Conservation (phyloP, 2,113 vertebrate genomes). For the Podarcis muralis region DNA sequence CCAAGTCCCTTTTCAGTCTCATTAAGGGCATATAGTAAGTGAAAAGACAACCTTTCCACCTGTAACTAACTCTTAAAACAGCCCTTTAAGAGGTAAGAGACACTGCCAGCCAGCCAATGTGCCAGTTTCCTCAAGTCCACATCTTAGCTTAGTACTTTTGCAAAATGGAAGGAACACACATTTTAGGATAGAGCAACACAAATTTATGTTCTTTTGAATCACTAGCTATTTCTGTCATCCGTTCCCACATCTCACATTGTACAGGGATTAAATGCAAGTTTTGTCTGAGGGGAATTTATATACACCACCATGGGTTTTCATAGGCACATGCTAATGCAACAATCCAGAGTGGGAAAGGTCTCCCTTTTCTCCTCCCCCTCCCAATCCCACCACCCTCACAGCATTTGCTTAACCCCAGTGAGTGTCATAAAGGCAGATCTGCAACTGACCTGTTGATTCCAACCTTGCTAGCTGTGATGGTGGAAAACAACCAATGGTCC, state of each 20-base stretch:
- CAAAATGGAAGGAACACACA: slow-evolving; percentile 25
- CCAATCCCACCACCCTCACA: slow-evolving; percentile 63
- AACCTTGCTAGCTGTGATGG: slow-evolving; percentile 65
- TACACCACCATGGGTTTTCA: slow-evolving; percentile 75
- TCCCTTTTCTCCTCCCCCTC: slow-evolving; percentile 64
- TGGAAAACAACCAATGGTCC: slow-evolving; percentile 76
- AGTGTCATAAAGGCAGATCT: slow-evolving; percentile 70
- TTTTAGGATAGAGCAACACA: slow-evolving; percentile 9
- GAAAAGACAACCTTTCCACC: slow-evolving; percentile 18
- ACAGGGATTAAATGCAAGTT: slow-evolving; percentile 77
- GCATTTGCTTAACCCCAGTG: slow-evolving; percentile 77
- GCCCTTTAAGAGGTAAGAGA: slow-evolving; percentile 8
- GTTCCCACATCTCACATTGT: slow-evolving; percentile 68
- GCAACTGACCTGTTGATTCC: slow-evolving; percentile 77
- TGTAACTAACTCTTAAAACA: slow-evolving; percentile 47
- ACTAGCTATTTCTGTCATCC: slow-evolving; percentile 67
- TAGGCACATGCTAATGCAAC: slow-evolving; percentile 77
- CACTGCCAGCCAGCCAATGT: slow-evolving; percentile 20
- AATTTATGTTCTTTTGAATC: slow-evolving; percentile 71
- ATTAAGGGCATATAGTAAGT: slow-evolving; percentile 42
- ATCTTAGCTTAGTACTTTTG: slow-evolving; percentile 13
- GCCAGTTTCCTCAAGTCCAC: slow-evolving; percentile 25
- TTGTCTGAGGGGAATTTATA: slow-evolving; percentile 69
- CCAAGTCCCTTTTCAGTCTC: slow-evolving; percentile 20
- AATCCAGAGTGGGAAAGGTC: slow-evolving; percentile 78